Evolutionary conservation across 35 echinoderm and acorn worm genomes (phyloP).

Genomic region (Diadema setosum): DNA sequence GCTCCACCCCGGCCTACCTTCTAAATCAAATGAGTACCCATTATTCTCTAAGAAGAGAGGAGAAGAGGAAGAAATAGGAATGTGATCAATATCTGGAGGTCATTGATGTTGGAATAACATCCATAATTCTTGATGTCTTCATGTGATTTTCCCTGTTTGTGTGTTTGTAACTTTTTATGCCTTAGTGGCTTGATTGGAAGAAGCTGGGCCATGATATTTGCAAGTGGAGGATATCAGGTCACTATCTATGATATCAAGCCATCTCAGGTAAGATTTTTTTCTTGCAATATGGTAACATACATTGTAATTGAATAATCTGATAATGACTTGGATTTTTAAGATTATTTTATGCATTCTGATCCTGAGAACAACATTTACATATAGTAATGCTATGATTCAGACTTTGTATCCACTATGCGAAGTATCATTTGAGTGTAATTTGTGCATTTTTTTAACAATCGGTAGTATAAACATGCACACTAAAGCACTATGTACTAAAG

Average conservation of each 20-base stretch:
- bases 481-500: no score
- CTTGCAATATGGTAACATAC: background rate
- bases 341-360: background rate
- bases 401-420: background rate
- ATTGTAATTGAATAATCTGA: background rate
- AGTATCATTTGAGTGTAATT: background rate
- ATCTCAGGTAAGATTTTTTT: conserved; percentile 45
- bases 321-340: background rate
- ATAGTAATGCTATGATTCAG: background rate
- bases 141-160: no score
- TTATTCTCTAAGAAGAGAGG: no score
- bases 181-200: conserved; percentile 72
- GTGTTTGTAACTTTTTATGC: background rate
- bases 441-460: background rate
- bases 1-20: no score
- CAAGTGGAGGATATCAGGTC: conserved; percentile 74
- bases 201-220: conserved; percentile 92
- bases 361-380: background rate
- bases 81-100: no score
- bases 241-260: conserved; percentile 72
- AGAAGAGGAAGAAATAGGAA: no score
- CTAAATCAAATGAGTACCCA: no score
- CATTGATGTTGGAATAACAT: no score
- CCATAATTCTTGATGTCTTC: no score
- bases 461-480: no score